Conservation (phyloP, 2,888 invertebrate species). For the Lochmaea crataegi region DNA sequence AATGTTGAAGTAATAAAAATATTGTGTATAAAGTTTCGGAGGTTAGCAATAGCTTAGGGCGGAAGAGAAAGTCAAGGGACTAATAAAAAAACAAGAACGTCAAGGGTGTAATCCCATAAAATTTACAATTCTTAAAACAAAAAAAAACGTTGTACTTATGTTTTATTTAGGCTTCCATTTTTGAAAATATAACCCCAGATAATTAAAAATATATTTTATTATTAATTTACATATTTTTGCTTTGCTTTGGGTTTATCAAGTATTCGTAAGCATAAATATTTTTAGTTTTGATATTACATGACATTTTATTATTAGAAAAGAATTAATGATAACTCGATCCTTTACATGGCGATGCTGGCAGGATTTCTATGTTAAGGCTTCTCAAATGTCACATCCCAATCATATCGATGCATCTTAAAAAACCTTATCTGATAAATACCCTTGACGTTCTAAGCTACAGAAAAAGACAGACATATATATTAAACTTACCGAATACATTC, state of each 20-base stretch:
- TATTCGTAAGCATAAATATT: too few species aligned
- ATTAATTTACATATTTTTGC: too few species aligned
- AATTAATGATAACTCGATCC: too few species aligned
- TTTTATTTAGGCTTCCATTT: too few species aligned
- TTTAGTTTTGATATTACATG: too few species aligned
- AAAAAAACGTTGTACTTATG: background rate
- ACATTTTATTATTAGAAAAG: too few species aligned
- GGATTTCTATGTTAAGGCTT: too few species aligned
- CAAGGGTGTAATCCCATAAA: slow-evolving; percentile 12
- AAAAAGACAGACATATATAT: slow-evolving; percentile 36
- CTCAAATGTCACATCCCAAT: too few species aligned
- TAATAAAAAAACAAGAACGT: slow-evolving; percentile 19
- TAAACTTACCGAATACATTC: slow-evolving; percentile 74
- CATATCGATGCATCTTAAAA: background rate
- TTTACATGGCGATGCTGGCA: too few species aligned
- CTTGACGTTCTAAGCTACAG: slow-evolving; percentile 21
- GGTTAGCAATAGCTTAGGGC: slow-evolving; percentile 16
- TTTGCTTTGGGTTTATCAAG: too few species aligned
- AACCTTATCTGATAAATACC: background rate
- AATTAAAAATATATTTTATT: too few species aligned
- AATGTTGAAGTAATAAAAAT: background rate
- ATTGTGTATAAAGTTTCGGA: background rate
- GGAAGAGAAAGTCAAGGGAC: slow-evolving; percentile 10
- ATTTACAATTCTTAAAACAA: background rate
- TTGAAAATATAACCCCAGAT: too few species aligned